A percentile compares a stretch with the other conserved stretches of the same genome.
Conservation (phyloP, 2,888 invertebrate species). For the Bugula neritina region DNA sequence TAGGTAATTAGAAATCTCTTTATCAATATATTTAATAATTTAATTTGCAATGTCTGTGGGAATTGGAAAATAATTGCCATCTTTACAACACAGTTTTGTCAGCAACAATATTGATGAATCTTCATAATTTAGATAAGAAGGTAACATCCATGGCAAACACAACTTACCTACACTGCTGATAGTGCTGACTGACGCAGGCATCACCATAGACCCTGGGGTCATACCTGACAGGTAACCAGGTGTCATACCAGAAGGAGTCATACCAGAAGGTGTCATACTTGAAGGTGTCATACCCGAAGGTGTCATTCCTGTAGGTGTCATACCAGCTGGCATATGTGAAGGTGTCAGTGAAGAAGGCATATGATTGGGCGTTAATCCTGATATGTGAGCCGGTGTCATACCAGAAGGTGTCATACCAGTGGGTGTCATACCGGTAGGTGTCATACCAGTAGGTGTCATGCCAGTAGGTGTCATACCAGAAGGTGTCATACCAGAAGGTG, state of each 20-base stretch:
- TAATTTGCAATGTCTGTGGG: too few relatives aligned
- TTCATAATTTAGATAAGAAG: too few relatives aligned
- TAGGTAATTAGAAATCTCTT: too few relatives aligned
- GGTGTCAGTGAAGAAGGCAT: neutral
- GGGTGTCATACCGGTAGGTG: constrained; percentile 16
- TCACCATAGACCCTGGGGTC: constrained; percentile 3
- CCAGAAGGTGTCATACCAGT: neutral
- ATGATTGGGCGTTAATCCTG: constrained; percentile 8
- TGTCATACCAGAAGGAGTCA: constrained; percentile 23
- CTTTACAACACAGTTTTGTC: too few relatives aligned
- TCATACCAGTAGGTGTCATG: constrained; percentile 10
- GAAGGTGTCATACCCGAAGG: constrained; percentile 19
- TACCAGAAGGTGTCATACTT: constrained; percentile 12
- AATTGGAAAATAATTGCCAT: too few relatives aligned
- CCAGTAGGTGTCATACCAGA: neutral
- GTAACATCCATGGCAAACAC: too few relatives aligned
- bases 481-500: neutral
- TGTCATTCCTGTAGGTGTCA: constrained; percentile 19
- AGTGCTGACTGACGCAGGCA: constrained; percentile 18
- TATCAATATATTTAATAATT: too few relatives aligned
- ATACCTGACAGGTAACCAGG: constrained; percentile 3
- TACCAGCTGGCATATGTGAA: neutral
- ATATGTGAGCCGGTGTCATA: constrained; percentile 24
- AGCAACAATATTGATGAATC: too few relatives aligned
- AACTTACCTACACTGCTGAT: constrained; percentile 22